These are phyloP conservation scores for Timema cristinae DNA, from an alignment of 2,888 invertebrate genomes.

Conservation along the genomic window DNA sequence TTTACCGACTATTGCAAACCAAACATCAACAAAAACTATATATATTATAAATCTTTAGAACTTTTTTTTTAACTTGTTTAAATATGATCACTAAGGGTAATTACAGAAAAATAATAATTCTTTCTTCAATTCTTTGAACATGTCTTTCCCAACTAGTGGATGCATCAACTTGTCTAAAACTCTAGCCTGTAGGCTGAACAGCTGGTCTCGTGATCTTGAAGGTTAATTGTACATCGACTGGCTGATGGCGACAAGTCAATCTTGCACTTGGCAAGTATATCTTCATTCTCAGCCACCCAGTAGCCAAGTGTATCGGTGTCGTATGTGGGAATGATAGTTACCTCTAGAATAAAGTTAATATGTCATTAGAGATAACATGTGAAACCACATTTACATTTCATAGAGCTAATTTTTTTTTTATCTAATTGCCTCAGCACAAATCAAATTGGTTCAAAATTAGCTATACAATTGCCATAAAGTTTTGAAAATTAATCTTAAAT, in stretches of 20 bases:
- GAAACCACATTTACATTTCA: background rate
- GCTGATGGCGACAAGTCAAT: constrained; percentile 96
- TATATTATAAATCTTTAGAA: too few species aligned
- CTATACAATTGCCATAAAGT: background rate
- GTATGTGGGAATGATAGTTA: constrained; percentile 96
- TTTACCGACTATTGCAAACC: too few species aligned
- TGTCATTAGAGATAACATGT: background rate
- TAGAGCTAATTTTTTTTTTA: background rate
- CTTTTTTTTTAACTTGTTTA: too few species aligned
- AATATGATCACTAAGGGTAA: too few species aligned
- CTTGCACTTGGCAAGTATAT: constrained; percentile 82
- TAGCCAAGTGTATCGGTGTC: constrained; percentile 94
- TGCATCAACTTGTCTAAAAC: constrained; percentile 65
- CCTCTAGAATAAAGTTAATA: constrained; percentile 55
- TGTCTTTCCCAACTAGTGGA: too few species aligned
- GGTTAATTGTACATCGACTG: constrained; percentile 93
- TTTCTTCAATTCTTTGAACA: too few species aligned
- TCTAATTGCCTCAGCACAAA: background rate
- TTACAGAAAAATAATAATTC: too few species aligned
- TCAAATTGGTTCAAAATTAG: background rate
- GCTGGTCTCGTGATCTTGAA: constrained; percentile 96
- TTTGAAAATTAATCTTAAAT: background rate
- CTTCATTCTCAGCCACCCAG: constrained; percentile 96
- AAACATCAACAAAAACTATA: too few species aligned
- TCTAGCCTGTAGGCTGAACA: constrained; percentile 97